phyloP scores from a whole-genome alignment of 2,888 invertebrate genomes.

The Linnaemya tessellans region DNA sequence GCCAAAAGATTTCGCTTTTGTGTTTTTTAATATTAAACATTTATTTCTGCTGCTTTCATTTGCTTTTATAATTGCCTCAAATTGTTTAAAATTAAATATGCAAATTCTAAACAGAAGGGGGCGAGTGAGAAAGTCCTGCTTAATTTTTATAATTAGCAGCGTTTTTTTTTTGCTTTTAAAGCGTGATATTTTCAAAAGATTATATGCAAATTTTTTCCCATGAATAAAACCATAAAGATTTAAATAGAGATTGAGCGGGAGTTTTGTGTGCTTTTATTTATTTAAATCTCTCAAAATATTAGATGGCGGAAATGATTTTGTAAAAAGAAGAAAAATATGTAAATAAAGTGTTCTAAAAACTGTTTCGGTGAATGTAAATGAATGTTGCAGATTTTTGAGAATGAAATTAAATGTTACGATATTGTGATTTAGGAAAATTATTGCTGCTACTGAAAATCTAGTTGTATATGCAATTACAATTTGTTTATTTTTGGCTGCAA shows the following conservation, averaged over 20 bases:
- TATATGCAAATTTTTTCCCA: slow-evolving; percentile 37
- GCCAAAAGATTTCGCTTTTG: neutral
- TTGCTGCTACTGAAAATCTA: too few species aligned
- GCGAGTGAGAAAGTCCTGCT: neutral
- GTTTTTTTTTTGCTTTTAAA: slow-evolving; percentile 43
- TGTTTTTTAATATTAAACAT: slow-evolving; percentile 27
- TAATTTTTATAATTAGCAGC: slow-evolving; percentile 65
- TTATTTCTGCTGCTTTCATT: slow-evolving; percentile 40
- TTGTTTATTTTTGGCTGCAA: too few species aligned
- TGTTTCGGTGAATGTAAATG: neutral
- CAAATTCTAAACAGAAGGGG: slow-evolving; percentile 44
- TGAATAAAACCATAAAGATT: slow-evolving; percentile 24
- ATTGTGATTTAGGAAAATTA: too few species aligned
- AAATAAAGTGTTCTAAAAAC: neutral
- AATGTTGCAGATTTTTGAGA: neutral
- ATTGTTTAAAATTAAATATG: slow-evolving; percentile 64
- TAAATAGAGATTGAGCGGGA: slow-evolving; percentile 22
- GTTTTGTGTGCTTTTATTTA: slow-evolving; percentile 9
- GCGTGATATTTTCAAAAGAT: slow-evolving; percentile 23
- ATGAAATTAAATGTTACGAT: neutral
- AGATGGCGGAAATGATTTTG: neutral
- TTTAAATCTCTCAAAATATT: neutral
- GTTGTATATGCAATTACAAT: too few species aligned
- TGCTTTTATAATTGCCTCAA: slow-evolving; percentile 9
- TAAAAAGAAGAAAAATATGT: neutral